phyloP scores from a whole-genome alignment of 2,113 vertebrate species.

The Ochotona curzoniae region DNA sequence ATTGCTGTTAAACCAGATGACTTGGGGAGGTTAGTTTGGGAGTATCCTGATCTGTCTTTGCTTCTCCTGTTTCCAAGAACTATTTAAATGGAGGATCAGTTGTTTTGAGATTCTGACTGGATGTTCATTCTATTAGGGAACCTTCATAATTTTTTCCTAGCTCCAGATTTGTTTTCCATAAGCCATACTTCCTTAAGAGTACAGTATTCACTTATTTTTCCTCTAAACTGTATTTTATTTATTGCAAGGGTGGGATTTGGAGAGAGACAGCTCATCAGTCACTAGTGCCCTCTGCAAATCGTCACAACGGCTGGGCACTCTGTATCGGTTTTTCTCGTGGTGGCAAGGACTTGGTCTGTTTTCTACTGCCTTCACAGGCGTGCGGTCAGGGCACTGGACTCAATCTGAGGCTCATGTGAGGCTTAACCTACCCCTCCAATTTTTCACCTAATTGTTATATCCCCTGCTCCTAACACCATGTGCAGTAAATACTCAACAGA shows the following conservation, averaged over 20 bases:
- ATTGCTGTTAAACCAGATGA: slow-evolving; percentile 3
- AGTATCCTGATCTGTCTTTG: not conserved
- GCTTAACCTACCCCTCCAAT: no score
- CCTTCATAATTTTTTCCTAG: not conserved
- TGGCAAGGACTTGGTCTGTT: no score
- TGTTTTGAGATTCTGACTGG: not conserved
- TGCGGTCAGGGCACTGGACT: no score
- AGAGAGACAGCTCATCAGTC: no score
- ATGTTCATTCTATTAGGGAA: not conserved
- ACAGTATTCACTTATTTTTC: not conserved
- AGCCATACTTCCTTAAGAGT: not conserved
- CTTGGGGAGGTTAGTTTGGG: not conserved
- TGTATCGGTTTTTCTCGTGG: no score
- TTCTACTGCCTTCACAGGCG: no score
- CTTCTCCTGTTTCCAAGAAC: not conserved
- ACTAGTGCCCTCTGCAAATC: no score
- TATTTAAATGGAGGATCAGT: not conserved
- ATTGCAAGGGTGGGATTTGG: no score
- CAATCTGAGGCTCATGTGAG: no score
- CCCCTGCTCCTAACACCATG: no score
- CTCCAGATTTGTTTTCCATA: not conserved
- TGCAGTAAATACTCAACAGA: not conserved
- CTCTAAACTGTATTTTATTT: no score
- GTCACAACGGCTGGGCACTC: no score
- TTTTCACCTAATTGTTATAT: not conserved